A percentile compares a stretch with the other conserved stretches of the same genome.
Evolutionary conservation across 2,113 vertebrate species (phyloP).

Genomic region (Hippocampus mohnikei): DNA sequence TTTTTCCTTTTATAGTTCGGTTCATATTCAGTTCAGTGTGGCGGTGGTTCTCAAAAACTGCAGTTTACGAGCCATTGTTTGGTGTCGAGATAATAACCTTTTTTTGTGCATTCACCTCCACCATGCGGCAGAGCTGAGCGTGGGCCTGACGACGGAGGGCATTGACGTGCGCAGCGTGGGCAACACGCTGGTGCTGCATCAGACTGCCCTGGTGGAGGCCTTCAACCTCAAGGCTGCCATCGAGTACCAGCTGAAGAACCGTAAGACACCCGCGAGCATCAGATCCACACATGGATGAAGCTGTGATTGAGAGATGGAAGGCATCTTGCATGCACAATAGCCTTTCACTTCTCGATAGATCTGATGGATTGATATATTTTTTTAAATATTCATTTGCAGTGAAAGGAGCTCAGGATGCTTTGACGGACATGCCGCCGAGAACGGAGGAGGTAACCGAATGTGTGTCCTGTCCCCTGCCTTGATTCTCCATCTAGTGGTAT

Average conservation of each 20-base stretch:
- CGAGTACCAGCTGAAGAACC: slow-evolving; percentile 86
- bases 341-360: not conserved
- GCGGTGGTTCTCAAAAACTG: too few species aligned
- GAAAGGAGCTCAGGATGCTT: slow-evolving; percentile 80
- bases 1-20: too few species aligned
- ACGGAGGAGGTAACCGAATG: slow-evolving; percentile 79
- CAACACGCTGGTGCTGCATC: slow-evolving; percentile 89
- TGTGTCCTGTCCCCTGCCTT: slow-evolving; percentile 10
- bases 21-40: too few species aligned
- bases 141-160: slow-evolving; percentile 89
- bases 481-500: slow-evolving; percentile 15
- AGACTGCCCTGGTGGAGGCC: slow-evolving; percentile 89
- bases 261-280: slow-evolving; percentile 46
- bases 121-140: slow-evolving; percentile 76
- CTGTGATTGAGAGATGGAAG: not conserved
- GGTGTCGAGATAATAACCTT: too few species aligned
- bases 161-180: slow-evolving; percentile 90
- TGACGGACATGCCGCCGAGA: slow-evolving; percentile 92
- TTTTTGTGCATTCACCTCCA: not conserved
- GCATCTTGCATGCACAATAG: not conserved
- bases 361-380: not conserved
- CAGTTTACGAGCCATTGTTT: too few species aligned
- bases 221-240: slow-evolving; percentile 96
- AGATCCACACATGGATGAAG: not conserved
- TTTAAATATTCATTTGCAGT: slow-evolving; percentile 50